Conservation (phyloP, 2,113 vertebrate genomes). For the Parus major region DNA sequence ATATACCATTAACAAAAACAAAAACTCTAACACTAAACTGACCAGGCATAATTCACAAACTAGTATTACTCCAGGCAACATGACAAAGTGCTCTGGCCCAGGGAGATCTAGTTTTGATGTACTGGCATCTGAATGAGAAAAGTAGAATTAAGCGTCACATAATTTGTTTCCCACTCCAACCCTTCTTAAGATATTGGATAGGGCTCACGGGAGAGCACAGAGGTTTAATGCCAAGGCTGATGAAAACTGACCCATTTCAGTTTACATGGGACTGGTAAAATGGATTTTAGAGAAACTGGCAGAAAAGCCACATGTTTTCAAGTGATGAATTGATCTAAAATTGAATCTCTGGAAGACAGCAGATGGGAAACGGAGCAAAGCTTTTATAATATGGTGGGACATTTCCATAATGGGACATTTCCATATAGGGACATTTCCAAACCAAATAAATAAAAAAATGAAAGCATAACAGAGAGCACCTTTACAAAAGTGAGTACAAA, state of each 20-base stretch:
- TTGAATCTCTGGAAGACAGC: slow-evolving; percentile 35
- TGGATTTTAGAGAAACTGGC: slow-evolving; percentile 17
- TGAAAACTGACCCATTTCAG: slow-evolving; percentile 14
- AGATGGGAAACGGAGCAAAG: slow-evolving; percentile 45
- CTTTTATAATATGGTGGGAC: neutral
- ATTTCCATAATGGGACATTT: slow-evolving; percentile 10
- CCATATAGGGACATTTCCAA: slow-evolving; percentile 34
- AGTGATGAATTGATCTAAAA: slow-evolving; percentile 11
- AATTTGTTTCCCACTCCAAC: neutral
- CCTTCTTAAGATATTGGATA: neutral
- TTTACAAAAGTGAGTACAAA: slow-evolving; percentile 37
- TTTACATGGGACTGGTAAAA: neutral
- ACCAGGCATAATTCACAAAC: slow-evolving; percentile 3
- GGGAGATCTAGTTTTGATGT: slow-evolving; percentile 21
- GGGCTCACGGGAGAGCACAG: neutral
- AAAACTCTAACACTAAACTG: neutral
- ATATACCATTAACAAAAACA: too few relatives aligned
- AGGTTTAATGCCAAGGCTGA: neutral
- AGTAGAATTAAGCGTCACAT: slow-evolving; percentile 10
- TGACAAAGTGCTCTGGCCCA: neutral
- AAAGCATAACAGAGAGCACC: neutral
- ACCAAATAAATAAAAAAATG: neutral
- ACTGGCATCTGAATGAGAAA: neutral
- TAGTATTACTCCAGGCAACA: neutral
- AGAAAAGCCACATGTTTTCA: neutral